Evolutionary conservation across 2,113 vertebrate species (phyloP), one percentile per base, ranked within the genome.

Genomic region (Entelurus aequoreus): DNA sequence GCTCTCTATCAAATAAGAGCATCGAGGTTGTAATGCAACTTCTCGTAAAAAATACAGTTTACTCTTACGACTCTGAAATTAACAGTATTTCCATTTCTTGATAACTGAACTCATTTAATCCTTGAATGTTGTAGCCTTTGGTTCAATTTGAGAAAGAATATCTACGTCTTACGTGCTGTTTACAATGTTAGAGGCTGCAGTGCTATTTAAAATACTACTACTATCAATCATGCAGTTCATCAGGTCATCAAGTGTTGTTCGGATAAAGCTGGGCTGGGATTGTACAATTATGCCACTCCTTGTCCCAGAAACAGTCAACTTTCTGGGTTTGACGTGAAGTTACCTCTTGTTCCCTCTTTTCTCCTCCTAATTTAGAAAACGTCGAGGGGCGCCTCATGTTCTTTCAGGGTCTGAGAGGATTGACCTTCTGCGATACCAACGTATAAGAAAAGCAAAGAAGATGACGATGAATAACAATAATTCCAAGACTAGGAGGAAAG

Each of bases 371-470:
- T 80, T 51, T 83, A 91, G 92, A 94, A 93, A 93, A 88, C 87
- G 60, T 86, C 83, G 88, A 90, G 90, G 88, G 90, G 88, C 73
- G 77, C 72, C 63, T 74, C 85, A 87, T 85, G 86, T 81, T 69
- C 86, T 93, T 94, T 94, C 93, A 87, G 94, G 92, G 93, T 94
- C 95, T 97, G 96, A 98, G 95, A 99, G 95, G 92, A 93, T 94
- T 75, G 94, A 98, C 92, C 94, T 92, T 92, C 93, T 98, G 93
- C 95, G 93, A 94, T 95, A 96, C 91, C 94, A 98, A 91, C 94
- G 95, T 86, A 91, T 97, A 91, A 95, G 93, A 93, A 98, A 98
- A 93, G 92, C 92, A 91, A 99, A 98, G 93, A 97, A 97, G 91
- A 92, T 94, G 90, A 92, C 88, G 48, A 78, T 89, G 62, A 91